Percentiles rank a stretch among this genome's conserved stretches.
phyloP scores from a whole-genome alignment of 2,888 invertebrate species.

The Tetranychus truncatus region DNA sequence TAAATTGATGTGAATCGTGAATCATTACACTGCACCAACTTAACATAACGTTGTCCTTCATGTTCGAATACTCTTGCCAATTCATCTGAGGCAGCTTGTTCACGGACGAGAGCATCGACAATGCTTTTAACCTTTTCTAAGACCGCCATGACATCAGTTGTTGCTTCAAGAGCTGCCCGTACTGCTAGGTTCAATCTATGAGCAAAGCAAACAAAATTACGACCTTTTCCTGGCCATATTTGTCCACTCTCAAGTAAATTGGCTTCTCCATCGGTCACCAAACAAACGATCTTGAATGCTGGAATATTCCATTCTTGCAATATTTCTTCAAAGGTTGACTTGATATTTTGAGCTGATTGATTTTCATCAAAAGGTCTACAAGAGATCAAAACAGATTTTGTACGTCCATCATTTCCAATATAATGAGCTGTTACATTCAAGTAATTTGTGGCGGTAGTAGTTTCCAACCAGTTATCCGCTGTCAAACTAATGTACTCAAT shows the following conservation, averaged over 20 bases:
- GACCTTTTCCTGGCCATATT: background rate
- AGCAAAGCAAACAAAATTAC: slow-evolving; percentile 3
- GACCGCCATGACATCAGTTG: background rate
- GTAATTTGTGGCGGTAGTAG: background rate
- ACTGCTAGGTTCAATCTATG: background rate
- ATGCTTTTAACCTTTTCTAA: background rate
- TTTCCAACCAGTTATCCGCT: background rate
- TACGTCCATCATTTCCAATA: background rate
- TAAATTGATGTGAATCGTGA: background rate
- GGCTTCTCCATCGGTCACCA: background rate
- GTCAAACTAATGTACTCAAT: slow-evolving; percentile 3
- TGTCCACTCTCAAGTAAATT: background rate
- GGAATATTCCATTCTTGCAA: background rate
- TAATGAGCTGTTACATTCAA: slow-evolving; percentile 1
- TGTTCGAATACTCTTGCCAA: background rate
- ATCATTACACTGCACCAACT: background rate
- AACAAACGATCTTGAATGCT: background rate
- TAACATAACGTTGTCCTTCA: background rate
- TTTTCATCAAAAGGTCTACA: slow-evolving; percentile 4
- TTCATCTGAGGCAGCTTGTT: background rate
- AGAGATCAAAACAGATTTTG: background rate
- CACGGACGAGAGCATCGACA: background rate
- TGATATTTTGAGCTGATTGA: background rate
- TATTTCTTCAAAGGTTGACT: slow-evolving; percentile 7
- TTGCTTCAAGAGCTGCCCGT: background rate